These are phyloP conservation scores for Periplaneta americana DNA, from an alignment of 1,140 invertebrate genomes.

Conservation along the genomic window DNA sequence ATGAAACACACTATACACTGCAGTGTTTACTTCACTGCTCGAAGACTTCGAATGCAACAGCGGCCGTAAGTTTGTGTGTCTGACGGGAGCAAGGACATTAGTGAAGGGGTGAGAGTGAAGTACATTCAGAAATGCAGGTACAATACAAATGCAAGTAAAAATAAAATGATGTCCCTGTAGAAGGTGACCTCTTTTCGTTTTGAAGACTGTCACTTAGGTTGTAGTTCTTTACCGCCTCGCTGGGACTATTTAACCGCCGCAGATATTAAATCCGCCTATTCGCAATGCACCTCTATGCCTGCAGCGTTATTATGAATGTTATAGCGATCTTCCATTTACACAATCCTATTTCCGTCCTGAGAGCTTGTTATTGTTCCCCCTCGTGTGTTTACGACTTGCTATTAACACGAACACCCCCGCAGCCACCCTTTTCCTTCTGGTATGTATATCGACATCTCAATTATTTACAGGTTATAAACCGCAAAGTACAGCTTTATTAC, in stretches of 20 bases:
- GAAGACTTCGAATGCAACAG: no score
- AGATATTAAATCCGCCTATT: background rate
- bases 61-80: no score
- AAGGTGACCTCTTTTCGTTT: no score
- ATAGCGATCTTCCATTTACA: background rate
- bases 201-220: background rate
- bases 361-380: background rate
- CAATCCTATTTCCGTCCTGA: background rate
- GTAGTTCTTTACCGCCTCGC: background rate
- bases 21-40: no score
- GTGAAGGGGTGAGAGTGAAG: no score
- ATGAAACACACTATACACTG: no score
- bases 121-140: no score
- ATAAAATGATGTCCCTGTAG: no score
- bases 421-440: background rate
- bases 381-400: background rate
- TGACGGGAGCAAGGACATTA: no score
- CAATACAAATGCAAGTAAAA: no score
- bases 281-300: background rate
- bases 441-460: background rate
- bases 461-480: background rate
- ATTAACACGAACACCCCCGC: background rate
- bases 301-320: background rate
- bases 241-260: background rate
- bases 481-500: background rate